Conservation (phyloP, 2,113 vertebrate species). For the Elephas maximus region DNA sequence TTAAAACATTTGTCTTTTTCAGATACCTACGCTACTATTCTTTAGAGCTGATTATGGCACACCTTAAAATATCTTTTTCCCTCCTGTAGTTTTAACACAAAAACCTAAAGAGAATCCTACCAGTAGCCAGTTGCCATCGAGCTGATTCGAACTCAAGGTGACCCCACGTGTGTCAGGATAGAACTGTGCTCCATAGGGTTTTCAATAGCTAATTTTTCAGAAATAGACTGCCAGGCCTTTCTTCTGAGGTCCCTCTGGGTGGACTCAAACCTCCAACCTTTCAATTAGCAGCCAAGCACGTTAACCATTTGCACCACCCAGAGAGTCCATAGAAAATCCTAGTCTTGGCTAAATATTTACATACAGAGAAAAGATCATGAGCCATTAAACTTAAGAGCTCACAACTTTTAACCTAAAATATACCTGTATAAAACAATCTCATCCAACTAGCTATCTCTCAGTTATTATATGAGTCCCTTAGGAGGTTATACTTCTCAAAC, state of each 20-base stretch:
- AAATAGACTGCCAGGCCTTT: not conserved
- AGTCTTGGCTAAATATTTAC: slow-evolving; percentile 36
- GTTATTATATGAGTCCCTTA: not conserved
- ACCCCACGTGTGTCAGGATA: not conserved
- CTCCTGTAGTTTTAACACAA: slow-evolving; percentile 53
- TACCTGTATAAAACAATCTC: slow-evolving; percentile 50
- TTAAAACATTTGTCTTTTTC: slow-evolving; percentile 63
- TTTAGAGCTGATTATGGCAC: slow-evolving; percentile 14
- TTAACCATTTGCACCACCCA: not conserved
- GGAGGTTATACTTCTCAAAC: slow-evolving; percentile 30
- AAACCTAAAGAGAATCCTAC: slow-evolving; percentile 5
- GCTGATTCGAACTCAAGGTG: not conserved
- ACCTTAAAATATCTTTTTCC: slow-evolving; percentile 7
- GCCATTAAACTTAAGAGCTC: slow-evolving; percentile 37
- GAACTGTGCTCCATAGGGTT: not conserved
- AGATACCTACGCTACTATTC: slow-evolving; percentile 55
- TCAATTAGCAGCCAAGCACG: not conserved
- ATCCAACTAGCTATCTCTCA: slow-evolving; percentile 22
- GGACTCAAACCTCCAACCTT: not conserved
- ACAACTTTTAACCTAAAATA: slow-evolving; percentile 25
- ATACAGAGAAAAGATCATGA: not conserved
- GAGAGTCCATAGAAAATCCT: not conserved
- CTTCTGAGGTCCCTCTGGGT: not conserved
- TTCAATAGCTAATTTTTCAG: not conserved
- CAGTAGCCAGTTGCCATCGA: not conserved